Evolutionary conservation across 2,113 vertebrate genomes (phyloP).

Genomic region (Manacus vitellinus): DNA sequence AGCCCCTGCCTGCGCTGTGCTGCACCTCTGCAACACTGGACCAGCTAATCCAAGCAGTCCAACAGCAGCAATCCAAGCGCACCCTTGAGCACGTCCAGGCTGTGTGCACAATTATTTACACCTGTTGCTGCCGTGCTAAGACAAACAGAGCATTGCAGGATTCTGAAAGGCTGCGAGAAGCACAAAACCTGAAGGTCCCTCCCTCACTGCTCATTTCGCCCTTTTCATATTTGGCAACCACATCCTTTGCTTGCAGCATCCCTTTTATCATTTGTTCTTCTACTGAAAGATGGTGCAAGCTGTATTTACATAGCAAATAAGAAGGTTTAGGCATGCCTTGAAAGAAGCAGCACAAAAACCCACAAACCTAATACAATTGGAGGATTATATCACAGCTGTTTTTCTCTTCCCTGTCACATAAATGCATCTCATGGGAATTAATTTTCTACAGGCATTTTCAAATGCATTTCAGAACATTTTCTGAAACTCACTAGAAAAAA

Average conservation of each 20-base stretch:
- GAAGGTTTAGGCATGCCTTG: background rate
- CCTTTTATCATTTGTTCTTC: background rate
- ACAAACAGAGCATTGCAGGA: background rate
- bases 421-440: background rate
- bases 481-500: background rate
- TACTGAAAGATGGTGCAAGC: background rate
- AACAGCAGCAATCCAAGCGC: background rate
- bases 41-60: background rate
- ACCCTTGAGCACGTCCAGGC: rapidly evolving
- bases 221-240: background rate
- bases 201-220: background rate
- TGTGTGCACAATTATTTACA: background rate
- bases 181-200: background rate
- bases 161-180: background rate
- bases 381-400: constrained; percentile 2
- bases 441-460: constrained; percentile 10
- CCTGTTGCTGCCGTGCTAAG: rapidly evolving
- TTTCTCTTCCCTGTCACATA: background rate
- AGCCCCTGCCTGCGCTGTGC: background rate
- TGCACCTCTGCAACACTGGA: background rate
- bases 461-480: background rate
- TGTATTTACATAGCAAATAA: constrained; percentile 1
- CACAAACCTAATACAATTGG: background rate
- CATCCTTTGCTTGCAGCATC: background rate
- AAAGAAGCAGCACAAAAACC: background rate